Base-by-base conservation (phyloP, 2,797 vertebrate genomes). In the Lindbergichthys nudifrons region DNA sequence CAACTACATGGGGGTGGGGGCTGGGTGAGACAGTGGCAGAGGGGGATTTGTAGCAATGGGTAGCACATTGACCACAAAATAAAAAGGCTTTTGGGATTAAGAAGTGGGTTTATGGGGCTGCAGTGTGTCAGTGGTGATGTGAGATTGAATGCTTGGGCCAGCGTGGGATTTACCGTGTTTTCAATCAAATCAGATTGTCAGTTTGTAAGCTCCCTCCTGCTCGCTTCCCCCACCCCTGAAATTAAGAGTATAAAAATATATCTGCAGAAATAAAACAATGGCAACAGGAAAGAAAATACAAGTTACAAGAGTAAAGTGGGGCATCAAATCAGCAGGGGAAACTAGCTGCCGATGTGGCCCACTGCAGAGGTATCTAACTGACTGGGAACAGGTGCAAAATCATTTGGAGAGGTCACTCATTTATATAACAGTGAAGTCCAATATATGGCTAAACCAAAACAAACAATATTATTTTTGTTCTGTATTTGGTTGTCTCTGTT, bases 31-130 rank as follows among this genome's bases (percentile, higher is more conserved):
- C 50, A 82, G 73, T 75, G 80, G 74, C 73, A 71, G 75, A 69
- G 70, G 73, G 64, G 90, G 91, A 91, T 93, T 93, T 92, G 81
- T 78, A 54, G 82, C 64, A 41, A 87, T 67, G 80, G 58, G 65
- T 91, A 85, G 81, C 87, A 81, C 85, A 89, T 83, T 92, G 88
- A 84, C 87, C 82, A 90, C 72, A 83, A 87, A 91, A 87, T 89
- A 88, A 39, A 85, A 93, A 78, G 83, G 92, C 90, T 93, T 36
- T 94, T 93, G 73, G 89, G 93, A 94, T 95, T 95, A 95, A 92
- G 86, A 93, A 94, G 80, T 92, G 89, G 95, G 92, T 93, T 95
- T 94, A 90, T 94, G 91, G 93, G 89, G 56, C 89, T 82, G 77
- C 65, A 70, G 79, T 78, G 84, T 77, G 80, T 79, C 52, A 65